These are phyloP conservation scores for Lasioglossum marginatum DNA, from an alignment of 2,888 invertebrate genomes.

Conservation along the genomic window DNA sequence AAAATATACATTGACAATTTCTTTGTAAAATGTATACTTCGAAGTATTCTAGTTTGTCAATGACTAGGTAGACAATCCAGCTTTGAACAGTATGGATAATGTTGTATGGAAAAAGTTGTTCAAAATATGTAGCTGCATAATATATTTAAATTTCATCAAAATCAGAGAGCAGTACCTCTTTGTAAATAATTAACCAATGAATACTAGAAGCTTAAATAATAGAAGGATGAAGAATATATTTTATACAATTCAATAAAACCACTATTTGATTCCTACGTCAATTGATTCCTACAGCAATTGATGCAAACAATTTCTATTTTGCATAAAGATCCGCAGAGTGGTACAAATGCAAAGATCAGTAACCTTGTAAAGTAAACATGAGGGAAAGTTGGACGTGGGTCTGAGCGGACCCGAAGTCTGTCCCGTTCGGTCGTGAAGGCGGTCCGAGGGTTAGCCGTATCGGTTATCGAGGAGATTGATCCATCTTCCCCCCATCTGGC, in stretches of 20 bases:
- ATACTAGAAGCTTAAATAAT: too few species aligned
- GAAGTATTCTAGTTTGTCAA: neutral
- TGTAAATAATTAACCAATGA: too few species aligned
- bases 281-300: too few species aligned
- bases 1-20: neutral
- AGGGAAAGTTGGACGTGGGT: neutral
- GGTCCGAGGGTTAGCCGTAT: constrained; percentile 4
- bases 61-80: neutral
- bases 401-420: neutral
- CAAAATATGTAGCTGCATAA: too few species aligned
- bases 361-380: neutral
- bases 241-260: neutral
- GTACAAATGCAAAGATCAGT: neutral
- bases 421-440: neutral
- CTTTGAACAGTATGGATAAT: neutral
- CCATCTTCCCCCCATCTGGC: constrained; percentile 20
- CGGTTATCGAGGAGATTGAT: constrained; percentile 12
- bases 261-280: neutral
- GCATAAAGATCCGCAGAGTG: neutral
- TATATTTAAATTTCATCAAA: too few species aligned
- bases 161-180: too few species aligned
- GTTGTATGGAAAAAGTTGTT: too few species aligned
- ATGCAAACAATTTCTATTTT: neutral
- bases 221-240: neutral
- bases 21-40: neutral